Evolutionary conservation across 2,888 invertebrate genomes (phyloP).

Genomic region (Eupithecia abbreviata): DNA sequence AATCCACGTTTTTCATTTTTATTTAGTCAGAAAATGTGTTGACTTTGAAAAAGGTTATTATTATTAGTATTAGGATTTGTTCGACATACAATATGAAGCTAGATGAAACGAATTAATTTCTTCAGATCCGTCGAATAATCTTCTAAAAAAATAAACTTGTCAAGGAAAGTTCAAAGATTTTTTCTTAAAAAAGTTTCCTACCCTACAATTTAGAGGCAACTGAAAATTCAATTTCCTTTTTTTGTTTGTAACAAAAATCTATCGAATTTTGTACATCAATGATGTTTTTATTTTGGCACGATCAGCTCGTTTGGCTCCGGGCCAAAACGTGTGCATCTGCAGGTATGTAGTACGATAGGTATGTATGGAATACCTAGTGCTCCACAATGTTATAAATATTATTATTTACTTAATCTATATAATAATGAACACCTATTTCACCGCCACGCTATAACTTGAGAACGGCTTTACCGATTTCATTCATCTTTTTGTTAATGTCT

Average conservation of each 20-base stretch:
- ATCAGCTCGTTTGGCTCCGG: constrained; percentile 23
- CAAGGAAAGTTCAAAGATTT: background rate
- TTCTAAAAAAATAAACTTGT: background rate
- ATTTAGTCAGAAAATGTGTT: background rate
- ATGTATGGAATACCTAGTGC: background rate
- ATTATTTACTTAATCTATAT: background rate
- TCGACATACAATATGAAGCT: background rate
- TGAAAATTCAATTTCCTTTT: constrained; percentile 16
- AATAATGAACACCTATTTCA: too few relatives aligned
- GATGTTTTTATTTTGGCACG: constrained; percentile 37
- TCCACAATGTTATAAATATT: constrained; percentile 15
- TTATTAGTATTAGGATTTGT: background rate
- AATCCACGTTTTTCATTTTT: background rate
- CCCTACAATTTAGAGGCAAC: constrained; percentile 20
- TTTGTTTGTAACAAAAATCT: constrained; percentile 17
- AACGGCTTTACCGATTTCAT: too few relatives aligned
- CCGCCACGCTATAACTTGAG: too few relatives aligned
- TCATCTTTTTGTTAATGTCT: too few relatives aligned
- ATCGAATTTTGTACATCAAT: constrained; percentile 27
- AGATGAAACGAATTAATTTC: background rate
- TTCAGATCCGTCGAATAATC: background rate
- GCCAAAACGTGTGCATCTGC: constrained; percentile 38
- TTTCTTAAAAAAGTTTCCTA: background rate
- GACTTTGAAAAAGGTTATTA: too few relatives aligned
- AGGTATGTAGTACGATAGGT: constrained; percentile 19